Base-by-base conservation (phyloP, 2,113 vertebrate genomes). In the Trochalopteron elliotii region DNA sequence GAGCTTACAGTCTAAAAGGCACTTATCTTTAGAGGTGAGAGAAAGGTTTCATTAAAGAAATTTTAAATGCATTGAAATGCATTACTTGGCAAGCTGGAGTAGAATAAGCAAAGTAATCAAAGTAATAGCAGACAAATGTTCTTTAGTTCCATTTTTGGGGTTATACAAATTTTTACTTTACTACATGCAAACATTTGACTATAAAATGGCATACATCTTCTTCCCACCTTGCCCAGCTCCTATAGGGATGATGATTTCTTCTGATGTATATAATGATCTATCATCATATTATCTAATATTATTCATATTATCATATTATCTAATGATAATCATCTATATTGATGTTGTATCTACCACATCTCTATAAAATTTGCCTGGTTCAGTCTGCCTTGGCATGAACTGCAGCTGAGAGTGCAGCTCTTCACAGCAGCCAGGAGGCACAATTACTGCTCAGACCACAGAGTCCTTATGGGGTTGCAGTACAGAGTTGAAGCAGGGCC, bases 41-140 rank as follows among this genome's bases (percentile, higher is more conserved):
- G 61, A 94, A 87, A 71, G 53, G 31, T 84, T 91, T 95, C 25
- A 68, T 90, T 95, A 61, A 82, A 84, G 40, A 23, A 80, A 55
- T 94, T 87, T 89, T 69, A 82, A 94, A 90, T 87, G 35, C 49
- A 78, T 33, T 72, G 22, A 89, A 93, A 94, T 81, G 27, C 9
- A 45, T 71, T 89, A 67, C 82, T 90, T 93, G 49, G 18, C 56
- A 89, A 63, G 45, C 33, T 30, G 28, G 40, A 79, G 35, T 39
- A 52, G 33, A 96, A 79, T 52, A 95, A 93, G 61, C 15, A 75
- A 87, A 87, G 52, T 40, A 86, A 68, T 71, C 37, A 71, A 49
- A 87, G 16, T 84, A 92, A 89, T 87, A 25, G 10, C n/a, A 82
- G 49, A 23, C 20, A 89, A 89, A 84, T 31, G 3, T 40, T 60